A percentile compares a stretch with the other conserved stretches of the same genome.
Evolutionary conservation across 2,888 invertebrate species (phyloP).

Genomic region (Meloe dianella): DNA sequence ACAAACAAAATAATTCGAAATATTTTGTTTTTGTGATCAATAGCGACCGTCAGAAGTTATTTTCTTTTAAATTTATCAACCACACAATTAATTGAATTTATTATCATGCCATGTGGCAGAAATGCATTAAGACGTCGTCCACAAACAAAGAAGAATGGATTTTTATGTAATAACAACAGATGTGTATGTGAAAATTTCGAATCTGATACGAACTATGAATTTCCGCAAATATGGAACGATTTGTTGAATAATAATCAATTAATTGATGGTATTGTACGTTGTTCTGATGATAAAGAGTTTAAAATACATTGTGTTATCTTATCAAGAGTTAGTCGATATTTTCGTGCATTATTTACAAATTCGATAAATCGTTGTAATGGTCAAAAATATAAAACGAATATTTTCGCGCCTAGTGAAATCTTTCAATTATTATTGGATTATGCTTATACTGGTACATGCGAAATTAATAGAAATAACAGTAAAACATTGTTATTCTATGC

Average conservation of each 20-base stretch:
- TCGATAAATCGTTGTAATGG: conserved; percentile 67
- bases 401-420: conserved; percentile 66
- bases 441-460: conserved; percentile 74
- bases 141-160: conserved; percentile 23
- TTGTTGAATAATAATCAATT: conserved; percentile 69
- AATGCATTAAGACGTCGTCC: conserved; percentile 28
- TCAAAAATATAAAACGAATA: conserved; percentile 67
- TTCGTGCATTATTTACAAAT: conserved; percentile 73
- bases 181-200: conserved; percentile 33
- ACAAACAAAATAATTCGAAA: no score
- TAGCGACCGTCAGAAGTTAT: no score
- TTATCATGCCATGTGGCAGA: conserved; percentile 41
- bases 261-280: conserved; percentile 74
- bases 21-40: no score
- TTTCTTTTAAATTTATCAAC: no score
- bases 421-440: conserved; percentile 75
- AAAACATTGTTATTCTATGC: conserved; percentile 73
- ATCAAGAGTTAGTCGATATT: conserved; percentile 76
- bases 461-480: conserved; percentile 70
- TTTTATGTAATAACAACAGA: conserved; percentile 29
- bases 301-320: conserved; percentile 73
- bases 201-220: conserved; percentile 66
- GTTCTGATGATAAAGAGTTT: conserved; percentile 68
- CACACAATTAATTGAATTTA: conserved; percentile 43
- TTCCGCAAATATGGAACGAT: conserved; percentile 73